A percentile compares a stretch with the other conserved stretches of the same genome.
Evolutionary conservation across 2,888 invertebrate genomes (phyloP).

Genomic region (Clistopyga incitator): DNA sequence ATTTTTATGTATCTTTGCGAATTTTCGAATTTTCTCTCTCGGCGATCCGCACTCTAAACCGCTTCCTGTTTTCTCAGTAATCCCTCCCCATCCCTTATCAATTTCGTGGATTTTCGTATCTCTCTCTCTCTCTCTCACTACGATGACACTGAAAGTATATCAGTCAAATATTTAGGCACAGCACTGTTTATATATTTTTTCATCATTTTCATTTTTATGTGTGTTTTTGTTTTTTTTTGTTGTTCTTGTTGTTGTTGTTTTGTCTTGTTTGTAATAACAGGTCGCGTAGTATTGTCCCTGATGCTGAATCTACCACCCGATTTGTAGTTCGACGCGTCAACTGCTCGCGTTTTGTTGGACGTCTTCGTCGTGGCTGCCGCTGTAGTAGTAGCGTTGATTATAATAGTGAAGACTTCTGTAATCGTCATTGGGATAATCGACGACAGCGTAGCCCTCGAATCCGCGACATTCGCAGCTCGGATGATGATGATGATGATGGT

Average conservation of each 20-base stretch:
- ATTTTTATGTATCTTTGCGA: conserved; percentile 1
- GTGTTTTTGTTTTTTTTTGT: conserved; percentile 14
- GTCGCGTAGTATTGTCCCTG: conserved; percentile 65
- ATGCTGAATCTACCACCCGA: conserved; percentile 6
- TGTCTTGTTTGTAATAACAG: conserved; percentile 35
- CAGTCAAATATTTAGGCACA: conserved; percentile 69
- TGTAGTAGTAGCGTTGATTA: conserved; percentile 41
- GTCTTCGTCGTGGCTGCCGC: conserved; percentile 44
- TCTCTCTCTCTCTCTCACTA: conserved; percentile 32
- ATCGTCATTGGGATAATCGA: conserved; percentile 19
- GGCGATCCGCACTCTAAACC: conserved; percentile 23
- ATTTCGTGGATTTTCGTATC: conserved; percentile 18
- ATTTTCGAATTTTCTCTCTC: conserved; percentile 4
- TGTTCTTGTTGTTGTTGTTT: too few relatives aligned
- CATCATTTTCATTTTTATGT: neutral
- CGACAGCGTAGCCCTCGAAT: conserved; percentile 16
- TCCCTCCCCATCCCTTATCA: neutral
- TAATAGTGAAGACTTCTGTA: conserved; percentile 28
- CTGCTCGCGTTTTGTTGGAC: conserved; percentile 46
- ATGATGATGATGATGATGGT: conserved; percentile 47
- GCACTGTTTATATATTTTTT: conserved; percentile 63
- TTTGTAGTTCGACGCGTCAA: conserved; percentile 40
- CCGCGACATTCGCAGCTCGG: neutral
- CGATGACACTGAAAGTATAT: conserved; percentile 46
- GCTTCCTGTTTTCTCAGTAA: neutral